These are phyloP conservation scores for Ormyrus pomaceus DNA, from an alignment of 2,888 invertebrate genomes.

Conservation along the genomic window DNA sequence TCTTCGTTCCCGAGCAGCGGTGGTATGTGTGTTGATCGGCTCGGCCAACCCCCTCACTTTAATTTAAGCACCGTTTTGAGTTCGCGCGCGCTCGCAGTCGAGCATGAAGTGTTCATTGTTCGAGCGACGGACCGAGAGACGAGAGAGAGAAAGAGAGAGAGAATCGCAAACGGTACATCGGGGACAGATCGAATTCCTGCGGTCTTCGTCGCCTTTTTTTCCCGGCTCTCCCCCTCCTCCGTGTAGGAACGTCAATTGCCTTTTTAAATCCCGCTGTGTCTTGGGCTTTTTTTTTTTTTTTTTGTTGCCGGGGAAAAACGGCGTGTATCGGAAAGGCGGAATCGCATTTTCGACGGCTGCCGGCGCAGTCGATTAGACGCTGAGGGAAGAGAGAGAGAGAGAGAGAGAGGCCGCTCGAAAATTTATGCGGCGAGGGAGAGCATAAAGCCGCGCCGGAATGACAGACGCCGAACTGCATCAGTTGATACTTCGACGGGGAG, in stretches of 20 bases:
- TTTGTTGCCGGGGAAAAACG: constrained; percentile 15
- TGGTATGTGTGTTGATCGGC: constrained; percentile 52
- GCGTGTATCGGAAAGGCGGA: not conserved
- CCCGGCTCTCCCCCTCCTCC: not conserved
- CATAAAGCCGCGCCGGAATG: not conserved
- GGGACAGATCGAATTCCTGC: constrained; percentile 55
- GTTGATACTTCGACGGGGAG: too few species aligned
- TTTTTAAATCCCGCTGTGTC: constrained; percentile 20
- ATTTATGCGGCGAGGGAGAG: not conserved
- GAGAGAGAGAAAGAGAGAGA: constrained; percentile 29
- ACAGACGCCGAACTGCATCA: not conserved
- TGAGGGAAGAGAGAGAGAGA: too few species aligned
- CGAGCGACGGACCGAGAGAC: constrained; percentile 19
- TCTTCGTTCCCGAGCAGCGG: not conserved
- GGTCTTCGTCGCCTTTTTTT: constrained; percentile 29
- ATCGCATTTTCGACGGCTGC: too few species aligned
- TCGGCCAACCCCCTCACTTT: constrained; percentile 56
- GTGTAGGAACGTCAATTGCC: constrained; percentile 31
- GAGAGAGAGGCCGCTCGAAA: not conserved
- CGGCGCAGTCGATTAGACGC: too few species aligned
- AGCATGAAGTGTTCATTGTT: constrained; percentile 55
- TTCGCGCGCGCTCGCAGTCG: constrained; percentile 48
- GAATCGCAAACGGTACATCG: constrained; percentile 50
- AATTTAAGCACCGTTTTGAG: constrained; percentile 56
- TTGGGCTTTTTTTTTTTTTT: constrained; percentile 8